phyloP scores from a whole-genome alignment of 2,797 vertebrate species.

The Geotrypetes seraphini region DNA sequence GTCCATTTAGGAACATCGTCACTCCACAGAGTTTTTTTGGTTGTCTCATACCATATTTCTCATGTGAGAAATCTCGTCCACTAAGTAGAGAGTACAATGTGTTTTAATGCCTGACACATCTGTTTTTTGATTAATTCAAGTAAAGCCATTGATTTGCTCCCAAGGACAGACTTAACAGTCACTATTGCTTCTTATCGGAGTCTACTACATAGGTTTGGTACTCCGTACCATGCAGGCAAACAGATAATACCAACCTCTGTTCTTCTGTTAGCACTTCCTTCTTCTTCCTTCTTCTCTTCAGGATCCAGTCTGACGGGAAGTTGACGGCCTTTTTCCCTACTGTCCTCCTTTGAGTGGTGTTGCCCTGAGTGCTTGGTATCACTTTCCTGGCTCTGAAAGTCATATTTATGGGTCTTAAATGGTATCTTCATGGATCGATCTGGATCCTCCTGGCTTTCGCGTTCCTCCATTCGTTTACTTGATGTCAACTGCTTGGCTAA shows the following conservation, averaged over 20 bases:
- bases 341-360: conserved; percentile 64
- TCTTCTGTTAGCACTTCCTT: conserved; percentile 81
- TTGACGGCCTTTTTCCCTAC: conserved; percentile 54
- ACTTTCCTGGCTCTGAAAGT: conserved; percentile 23
- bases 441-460: conserved; percentile 30
- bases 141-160: too few species aligned
- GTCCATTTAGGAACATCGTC: too few species aligned
- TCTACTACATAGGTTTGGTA: too few species aligned
- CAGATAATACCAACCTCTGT: conserved; percentile 69
- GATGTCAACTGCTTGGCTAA: conserved; percentile 49
- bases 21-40: too few species aligned
- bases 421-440: conserved; percentile 49
- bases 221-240: too few species aligned
- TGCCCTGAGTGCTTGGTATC: conserved; percentile 33
- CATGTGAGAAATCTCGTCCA: too few species aligned
- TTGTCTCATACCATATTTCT: too few species aligned
- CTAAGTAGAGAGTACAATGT: too few species aligned
- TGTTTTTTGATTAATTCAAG: too few species aligned
- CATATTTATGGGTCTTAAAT: conserved; percentile 30
- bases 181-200: too few species aligned
- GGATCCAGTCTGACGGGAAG: conserved; percentile 50
- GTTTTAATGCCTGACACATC: too few species aligned
- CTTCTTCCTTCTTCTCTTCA: conserved; percentile 74
- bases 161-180: too few species aligned
- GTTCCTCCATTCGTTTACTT: conserved; percentile 39